phyloP scores from a whole-genome alignment of 2,797 vertebrate genomes.

The Cottoperca gobio region DNA sequence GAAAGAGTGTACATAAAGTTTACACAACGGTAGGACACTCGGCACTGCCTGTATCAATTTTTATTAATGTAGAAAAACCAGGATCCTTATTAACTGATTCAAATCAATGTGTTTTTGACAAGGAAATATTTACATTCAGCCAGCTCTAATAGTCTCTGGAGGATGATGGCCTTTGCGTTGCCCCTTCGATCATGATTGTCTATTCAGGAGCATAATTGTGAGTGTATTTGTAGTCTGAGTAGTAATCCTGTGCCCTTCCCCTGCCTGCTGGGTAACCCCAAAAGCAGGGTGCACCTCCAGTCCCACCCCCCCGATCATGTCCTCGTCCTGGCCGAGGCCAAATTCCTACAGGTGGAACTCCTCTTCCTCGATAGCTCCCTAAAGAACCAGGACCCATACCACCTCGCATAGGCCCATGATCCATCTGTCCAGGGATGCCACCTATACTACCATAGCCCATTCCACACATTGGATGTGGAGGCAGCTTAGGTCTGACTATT shows the following conservation, averaged over 20 bases:
- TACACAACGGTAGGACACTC: slow-evolving; percentile 80
- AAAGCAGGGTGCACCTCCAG: slow-evolving; percentile 75
- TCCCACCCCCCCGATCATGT: slow-evolving; percentile 73
- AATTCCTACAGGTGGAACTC: slow-evolving; percentile 71
- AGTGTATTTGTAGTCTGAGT: slow-evolving; percentile 83
- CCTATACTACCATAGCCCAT: slow-evolving; percentile 75
- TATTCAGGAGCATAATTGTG: slow-evolving; percentile 82
- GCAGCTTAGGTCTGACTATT: slow-evolving; percentile 77
- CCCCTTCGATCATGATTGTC: slow-evolving; percentile 72
- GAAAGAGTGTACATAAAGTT: slow-evolving; percentile 83
- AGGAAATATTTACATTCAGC: slow-evolving; percentile 88
- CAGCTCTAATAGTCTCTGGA: slow-evolving; percentile 78
- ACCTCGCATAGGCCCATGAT: slow-evolving; percentile 68
- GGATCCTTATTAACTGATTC: slow-evolving; percentile 69
- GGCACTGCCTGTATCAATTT: slow-evolving; percentile 81
- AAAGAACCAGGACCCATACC: slow-evolving; percentile 74
- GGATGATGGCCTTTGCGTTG: slow-evolving; percentile 57
- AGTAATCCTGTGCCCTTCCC: slow-evolving; percentile 79
- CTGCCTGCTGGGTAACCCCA: slow-evolving; percentile 84
- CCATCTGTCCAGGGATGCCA: slow-evolving; percentile 71
- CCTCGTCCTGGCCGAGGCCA: slow-evolving; percentile 82
- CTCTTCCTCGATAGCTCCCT: slow-evolving; percentile 80
- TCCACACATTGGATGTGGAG: slow-evolving; percentile 69
- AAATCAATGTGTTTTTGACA: slow-evolving; percentile 81
- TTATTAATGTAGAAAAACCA: slow-evolving; percentile 85